Base-by-base conservation (phyloP, 2,888 invertebrate species). In the Caenorhabditis macrosperma region DNA sequence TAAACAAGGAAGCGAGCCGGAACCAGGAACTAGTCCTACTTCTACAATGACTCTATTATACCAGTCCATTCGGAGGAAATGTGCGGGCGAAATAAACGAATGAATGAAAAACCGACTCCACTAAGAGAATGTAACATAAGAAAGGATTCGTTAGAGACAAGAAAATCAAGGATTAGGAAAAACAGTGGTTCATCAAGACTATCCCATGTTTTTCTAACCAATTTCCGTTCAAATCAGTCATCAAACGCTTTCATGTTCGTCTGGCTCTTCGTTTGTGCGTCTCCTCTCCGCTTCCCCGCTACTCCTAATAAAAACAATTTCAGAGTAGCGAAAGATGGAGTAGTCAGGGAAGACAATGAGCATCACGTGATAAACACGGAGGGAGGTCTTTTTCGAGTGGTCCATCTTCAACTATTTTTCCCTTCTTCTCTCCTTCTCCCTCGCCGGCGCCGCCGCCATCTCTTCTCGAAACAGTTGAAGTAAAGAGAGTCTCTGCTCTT, bases 341-440 rank as follows among this genome's bases (percentile, higher is more conserved):
- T 54, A 28, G 48, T 46, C 26, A 30, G 41, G 30, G 50, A 35
- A 59, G 48, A 71, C 61, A 71, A 63, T 63, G 60, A 55, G 55
- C 61, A 61, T 71, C 71, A 61, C 72, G 72, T 72, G 72, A 72
- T 72, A 72, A 72, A 55, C 63, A 55, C 44, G 46, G 26, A 61
- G 63, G 72, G 55, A 61, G 63, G 64, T 71, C 71, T 71, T 71
- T n/a, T 61, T 63, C 52, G 61, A 71, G 71, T 71, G 71, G 61
- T 60, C 46, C 61, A 46, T 33, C 61, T 54, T 26, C 55, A 24
- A 50, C 59, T 69, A 59, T 55, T 41, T 35, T 24, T 41, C 24
- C 2, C 24, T 15, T 26, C 28, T 55, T 55, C 35, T n/a, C 46
- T 41, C 46, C 24, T 57, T 68, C 60, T 33, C 48, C 54, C 55